These are phyloP conservation scores for Drosophila anomalata DNA, from an alignment of 2,888 invertebrate genomes.

Conservation along the genomic window DNA sequence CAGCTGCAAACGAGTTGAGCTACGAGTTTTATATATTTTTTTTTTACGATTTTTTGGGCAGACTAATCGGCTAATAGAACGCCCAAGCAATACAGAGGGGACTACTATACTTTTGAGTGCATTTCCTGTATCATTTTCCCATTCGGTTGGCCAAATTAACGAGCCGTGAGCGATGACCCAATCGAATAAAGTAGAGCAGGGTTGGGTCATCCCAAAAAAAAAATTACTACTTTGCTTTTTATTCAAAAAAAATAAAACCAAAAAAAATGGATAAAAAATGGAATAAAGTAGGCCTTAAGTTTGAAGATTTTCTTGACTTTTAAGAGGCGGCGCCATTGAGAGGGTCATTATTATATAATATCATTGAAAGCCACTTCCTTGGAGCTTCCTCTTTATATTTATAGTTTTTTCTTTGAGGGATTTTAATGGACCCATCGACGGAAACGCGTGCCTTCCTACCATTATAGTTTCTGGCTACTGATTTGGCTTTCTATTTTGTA, in stretches of 20 bases:
- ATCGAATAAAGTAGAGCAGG: slow-evolving; percentile 62
- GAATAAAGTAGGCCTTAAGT: not conserved
- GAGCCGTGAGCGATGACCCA: slow-evolving; percentile 69
- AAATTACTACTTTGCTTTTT: slow-evolving; percentile 36
- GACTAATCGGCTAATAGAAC: slow-evolving; percentile 26
- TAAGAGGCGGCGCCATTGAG: slow-evolving; percentile 51
- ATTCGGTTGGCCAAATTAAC: slow-evolving; percentile 71
- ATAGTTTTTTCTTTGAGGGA: slow-evolving; percentile 1
- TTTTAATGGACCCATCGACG: slow-evolving; percentile 59
- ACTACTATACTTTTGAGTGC: slow-evolving; percentile 35
- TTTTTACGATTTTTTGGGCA: slow-evolving; percentile 38
- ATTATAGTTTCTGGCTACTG: slow-evolving; percentile 46
- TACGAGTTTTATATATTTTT: slow-evolving; percentile 29
- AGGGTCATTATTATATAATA: not conserved
- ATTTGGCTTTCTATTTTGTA: slow-evolving; percentile 22
- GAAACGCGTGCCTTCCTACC: slow-evolving; percentile 67
- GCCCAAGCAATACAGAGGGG: not conserved
- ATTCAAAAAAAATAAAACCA: too few relatives aligned
- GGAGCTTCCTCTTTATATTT: not conserved
- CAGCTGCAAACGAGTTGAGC: slow-evolving; percentile 23
- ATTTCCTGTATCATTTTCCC: slow-evolving; percentile 71
- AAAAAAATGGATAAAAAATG: too few relatives aligned
- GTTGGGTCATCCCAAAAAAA: slow-evolving; percentile 33
- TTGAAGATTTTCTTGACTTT: slow-evolving; percentile 26
- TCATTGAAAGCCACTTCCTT: not conserved